Evolutionary conservation across 2,113 vertebrate genomes (phyloP), one percentile per base, ranked within the genome.

Genomic region (Puffinus mauretanicus): DNA sequence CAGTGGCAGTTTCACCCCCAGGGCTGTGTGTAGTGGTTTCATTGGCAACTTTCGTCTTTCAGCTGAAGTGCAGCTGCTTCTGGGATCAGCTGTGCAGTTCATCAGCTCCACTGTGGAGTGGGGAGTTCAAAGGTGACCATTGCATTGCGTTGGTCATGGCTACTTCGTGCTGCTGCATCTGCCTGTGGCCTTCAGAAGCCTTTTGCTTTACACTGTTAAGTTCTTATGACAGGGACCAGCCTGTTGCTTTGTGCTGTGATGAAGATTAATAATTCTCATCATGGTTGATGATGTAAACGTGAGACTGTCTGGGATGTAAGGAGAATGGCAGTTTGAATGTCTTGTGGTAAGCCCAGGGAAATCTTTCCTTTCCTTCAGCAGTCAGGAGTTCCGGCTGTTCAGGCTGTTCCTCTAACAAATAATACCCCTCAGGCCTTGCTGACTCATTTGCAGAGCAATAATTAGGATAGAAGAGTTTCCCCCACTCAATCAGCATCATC

Each of bases 401-500:
- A 76, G 44, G 54, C 40, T 81, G 55, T 71, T 96, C 26, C 17
- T 71, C 69, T 89, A 86, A 94, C 36, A 90, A 84, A 78, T 84
- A 81, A 62, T 70, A 88, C 30, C 76, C 86, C 70, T 88, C 49
- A 79, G 91, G 83, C 77, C 42, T 84, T 75, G 49, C 57, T 95
- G 90, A 92, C 65, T 94, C 76, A 78, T 94, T 86, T 86, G 16
- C 64, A 92, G 69, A 57, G 73, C 34, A 95, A 76, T 82, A 94
- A 91, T 89, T 86, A 82, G 58, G 73, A 87, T 69, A 82, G 81
- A 93, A 86, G 55, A 10, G 25, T 81, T 93, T 94, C 52, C 77
- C 89, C 38, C 8, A 34, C 44, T 76, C 42, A 47, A 2, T 76
- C 79, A 91, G 83, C 69, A 65, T 57, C 40, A 72, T 65, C 9